Evolutionary conservation across 1,140 invertebrate species (phyloP).

Genomic region (Orussus abietinus): DNA sequence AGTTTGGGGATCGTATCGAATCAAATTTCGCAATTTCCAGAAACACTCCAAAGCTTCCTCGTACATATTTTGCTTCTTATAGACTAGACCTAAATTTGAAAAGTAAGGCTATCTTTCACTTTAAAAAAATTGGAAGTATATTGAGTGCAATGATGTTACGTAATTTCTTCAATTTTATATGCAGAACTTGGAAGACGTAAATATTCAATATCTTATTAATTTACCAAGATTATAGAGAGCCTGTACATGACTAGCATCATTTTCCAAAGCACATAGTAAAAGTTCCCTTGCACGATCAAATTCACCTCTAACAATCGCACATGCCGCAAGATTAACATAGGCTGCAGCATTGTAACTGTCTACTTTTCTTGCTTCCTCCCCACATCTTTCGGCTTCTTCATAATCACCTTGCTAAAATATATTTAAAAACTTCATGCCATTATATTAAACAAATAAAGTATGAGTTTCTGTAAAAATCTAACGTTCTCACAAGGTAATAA

Average conservation of each 20-base stretch:
- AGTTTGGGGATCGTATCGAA: slow-evolving; percentile 77
- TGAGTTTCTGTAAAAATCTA: slow-evolving; percentile 10
- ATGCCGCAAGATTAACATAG: slow-evolving; percentile 87
- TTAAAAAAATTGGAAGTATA: slow-evolving; percentile 4
- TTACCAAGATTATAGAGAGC: slow-evolving; percentile 87
- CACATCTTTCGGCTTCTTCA: slow-evolving; percentile 79
- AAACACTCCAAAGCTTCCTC: slow-evolving; percentile 79
- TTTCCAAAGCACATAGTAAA: slow-evolving; percentile 74
- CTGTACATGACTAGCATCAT: slow-evolving; percentile 82
- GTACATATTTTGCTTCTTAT: slow-evolving; percentile 67
- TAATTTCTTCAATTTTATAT: slow-evolving; percentile 5
- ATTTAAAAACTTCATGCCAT: slow-evolving; percentile 13
- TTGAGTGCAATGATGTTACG: no score
- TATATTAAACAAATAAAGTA: slow-evolving; percentile 5
- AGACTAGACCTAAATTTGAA: slow-evolving; percentile 61
- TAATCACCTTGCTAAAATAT: slow-evolving; percentile 72
- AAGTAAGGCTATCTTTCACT: slow-evolving; percentile 4
- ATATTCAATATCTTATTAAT: slow-evolving; percentile 14
- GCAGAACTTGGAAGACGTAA: no score
- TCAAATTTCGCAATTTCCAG: slow-evolving; percentile 75
- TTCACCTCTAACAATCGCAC: slow-evolving; percentile 70
- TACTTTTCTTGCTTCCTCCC: slow-evolving; percentile 69
- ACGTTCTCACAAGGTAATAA: slow-evolving; percentile 70
- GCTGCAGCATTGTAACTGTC: slow-evolving; percentile 80
- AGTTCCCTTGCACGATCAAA: slow-evolving; percentile 72